Percentiles rank a stretch among this genome's conserved stretches.
Conservation (phyloP, 2,113 vertebrate species). For the Chitala chitala region DNA sequence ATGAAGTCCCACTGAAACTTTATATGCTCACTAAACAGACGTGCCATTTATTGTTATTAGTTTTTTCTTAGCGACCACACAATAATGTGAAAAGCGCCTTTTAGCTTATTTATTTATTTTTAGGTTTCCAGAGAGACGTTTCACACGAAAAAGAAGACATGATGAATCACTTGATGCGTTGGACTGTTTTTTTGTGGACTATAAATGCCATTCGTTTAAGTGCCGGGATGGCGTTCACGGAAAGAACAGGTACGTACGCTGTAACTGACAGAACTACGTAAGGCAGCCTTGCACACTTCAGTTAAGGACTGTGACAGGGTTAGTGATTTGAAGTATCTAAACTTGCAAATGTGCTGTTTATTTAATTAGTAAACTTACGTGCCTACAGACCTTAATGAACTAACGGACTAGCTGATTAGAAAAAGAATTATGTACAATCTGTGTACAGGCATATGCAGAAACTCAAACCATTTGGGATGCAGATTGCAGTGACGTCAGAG, state of each 20-base stretch:
- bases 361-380: no score
- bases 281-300: no score
- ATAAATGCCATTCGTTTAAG: constrained; percentile 59
- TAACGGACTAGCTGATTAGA: no score
- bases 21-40: not conserved
- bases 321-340: no score
- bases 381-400: no score
- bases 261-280: no score
- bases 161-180: constrained; percentile 71
- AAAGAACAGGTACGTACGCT: constrained; percentile 72
- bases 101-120: constrained; percentile 38
- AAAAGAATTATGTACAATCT: no score
- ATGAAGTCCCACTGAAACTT: not conserved
- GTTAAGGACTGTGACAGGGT: no score
- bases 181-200: constrained; percentile 70
- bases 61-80: not conserved
- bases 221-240: constrained; percentile 68
- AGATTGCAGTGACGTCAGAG: no score
- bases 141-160: constrained; percentile 61
- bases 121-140: constrained; percentile 63
- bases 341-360: no score
- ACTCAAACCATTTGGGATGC: no score
- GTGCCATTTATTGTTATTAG: not conserved
- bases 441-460: no score
- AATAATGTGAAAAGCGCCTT: constrained; percentile 15